Evolutionary conservation across 2,797 vertebrate genomes (phyloP), one percentile per base, ranked within the genome.

Genomic region (Urophycis tenuis): DNA sequence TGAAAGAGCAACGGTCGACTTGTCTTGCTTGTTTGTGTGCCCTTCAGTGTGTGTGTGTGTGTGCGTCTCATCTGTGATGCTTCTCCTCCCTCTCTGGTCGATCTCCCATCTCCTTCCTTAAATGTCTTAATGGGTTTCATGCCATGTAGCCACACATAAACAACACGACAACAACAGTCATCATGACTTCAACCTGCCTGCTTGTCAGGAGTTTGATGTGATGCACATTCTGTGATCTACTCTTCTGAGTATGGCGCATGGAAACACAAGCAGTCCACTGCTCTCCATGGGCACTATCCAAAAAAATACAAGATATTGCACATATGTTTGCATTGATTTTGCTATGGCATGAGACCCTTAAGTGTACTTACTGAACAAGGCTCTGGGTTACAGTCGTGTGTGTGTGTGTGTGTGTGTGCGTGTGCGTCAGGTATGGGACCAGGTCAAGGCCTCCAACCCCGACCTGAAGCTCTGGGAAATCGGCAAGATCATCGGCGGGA

Each of bases 401-500:
- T 33, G 29, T 45, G 9, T 34, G 14, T 75, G 25, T 49, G 19
- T 67, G n/a, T n/a, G n/a, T n/a, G 75, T 29, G 35, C 36, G 25
- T 75, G 7, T 45, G 34, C 49, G 49, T 79, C 93, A 99, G 97
- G 97, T 99, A 91, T 99, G 97, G 97, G 97, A 99, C 95, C 97
- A 99, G 92, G 97, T 99, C 89, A 99, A 99, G 92, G 97, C 97
- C 69, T 99, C 97, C 89, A 99, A 99, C 90, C 97, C 97, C 74
- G 97, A 99, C 93, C 93, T 99, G 90, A 99, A 99, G 93, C 92
- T 99, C 91, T 99, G 97, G 97, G 97, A 99, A 93, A 99, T 99
- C 77, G 97, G 97, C 82, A 99, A 99, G 94, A 99, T 99, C 84
- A 99, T 99, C 82, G 97, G 97, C 89, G 97, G 97, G 85, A 99